phyloP scores from a whole-genome alignment of 2,888 invertebrate genomes.

The Apotomis turbidana region DNA sequence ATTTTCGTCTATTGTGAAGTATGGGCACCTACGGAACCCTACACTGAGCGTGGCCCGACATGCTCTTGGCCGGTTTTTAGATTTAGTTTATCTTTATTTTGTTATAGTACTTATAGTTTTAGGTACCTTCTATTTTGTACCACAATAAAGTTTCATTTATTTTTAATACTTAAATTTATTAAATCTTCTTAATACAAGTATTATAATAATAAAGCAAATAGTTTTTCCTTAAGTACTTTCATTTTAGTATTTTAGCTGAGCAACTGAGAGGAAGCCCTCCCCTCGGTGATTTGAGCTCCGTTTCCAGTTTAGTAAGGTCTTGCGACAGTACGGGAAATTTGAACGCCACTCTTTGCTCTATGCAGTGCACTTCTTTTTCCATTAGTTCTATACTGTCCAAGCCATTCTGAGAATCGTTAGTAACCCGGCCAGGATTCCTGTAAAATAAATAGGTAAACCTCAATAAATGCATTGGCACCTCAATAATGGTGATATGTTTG shows the following conservation, averaged over 20 bases:
- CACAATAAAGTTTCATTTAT: no score
- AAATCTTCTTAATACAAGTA: no score
- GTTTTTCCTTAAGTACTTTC: background rate
- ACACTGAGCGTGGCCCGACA: no score
- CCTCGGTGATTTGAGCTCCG: background rate
- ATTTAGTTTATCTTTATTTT: no score
- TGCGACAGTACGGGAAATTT: conserved; percentile 10
- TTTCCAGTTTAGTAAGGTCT: background rate
- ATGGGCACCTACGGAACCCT: no score
- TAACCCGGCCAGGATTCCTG: background rate
- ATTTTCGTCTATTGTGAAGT: no score
- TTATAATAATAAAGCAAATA: no score
- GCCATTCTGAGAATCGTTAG: background rate
- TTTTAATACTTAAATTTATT: no score
- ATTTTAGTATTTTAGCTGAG: background rate
- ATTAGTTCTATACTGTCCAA: accelerated
- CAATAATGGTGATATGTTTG: no score
- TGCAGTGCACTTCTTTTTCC: background rate
- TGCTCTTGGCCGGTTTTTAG: no score
- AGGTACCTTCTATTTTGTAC: no score
- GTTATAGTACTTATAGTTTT: no score
- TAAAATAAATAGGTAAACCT: background rate
- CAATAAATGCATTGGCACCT: background rate
- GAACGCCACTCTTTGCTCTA: background rate
- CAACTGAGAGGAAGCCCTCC: conserved; percentile 12